Percentiles rank a stretch among this genome's conserved stretches.
Evolutionary conservation across 1,140 invertebrate genomes (phyloP).

Genomic region (Triops cancriformis): DNA sequence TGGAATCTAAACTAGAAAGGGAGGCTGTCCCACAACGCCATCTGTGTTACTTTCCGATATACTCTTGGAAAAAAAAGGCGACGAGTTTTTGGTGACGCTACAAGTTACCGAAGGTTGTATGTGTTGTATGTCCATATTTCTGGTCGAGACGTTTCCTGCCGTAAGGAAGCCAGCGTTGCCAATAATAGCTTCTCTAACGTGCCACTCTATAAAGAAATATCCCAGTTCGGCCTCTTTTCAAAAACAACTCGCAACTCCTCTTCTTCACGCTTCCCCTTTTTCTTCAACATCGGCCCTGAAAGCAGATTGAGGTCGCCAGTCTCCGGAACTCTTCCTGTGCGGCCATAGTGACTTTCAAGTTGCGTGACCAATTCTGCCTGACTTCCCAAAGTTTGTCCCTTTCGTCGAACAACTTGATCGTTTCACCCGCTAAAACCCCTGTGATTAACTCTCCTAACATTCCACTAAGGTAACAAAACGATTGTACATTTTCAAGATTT

Average conservation of each 20-base stretch:
- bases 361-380: background rate
- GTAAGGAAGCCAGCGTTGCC: conserved; percentile 2
- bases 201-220: background rate
- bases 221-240: background rate
- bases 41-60: background rate
- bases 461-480: background rate
- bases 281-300: background rate
- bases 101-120: background rate
- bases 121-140: background rate
- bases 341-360: background rate
- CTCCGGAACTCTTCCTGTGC: conserved; percentile 4
- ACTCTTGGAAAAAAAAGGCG: background rate
- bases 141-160: background rate
- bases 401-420: background rate
- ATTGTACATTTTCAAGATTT: too few relatives aligned
- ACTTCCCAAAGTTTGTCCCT: background rate
- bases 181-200: conserved; percentile 8
- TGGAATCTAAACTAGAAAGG: too few relatives aligned
- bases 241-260: background rate
- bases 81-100: background rate
- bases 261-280: background rate
- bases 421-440: background rate
- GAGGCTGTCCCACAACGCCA: background rate
- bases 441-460: background rate
- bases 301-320: conserved; percentile 3